Evolutionary conservation across 2,797 vertebrate genomes (phyloP).

Genomic region (Aeoliscus strigatus): DNA sequence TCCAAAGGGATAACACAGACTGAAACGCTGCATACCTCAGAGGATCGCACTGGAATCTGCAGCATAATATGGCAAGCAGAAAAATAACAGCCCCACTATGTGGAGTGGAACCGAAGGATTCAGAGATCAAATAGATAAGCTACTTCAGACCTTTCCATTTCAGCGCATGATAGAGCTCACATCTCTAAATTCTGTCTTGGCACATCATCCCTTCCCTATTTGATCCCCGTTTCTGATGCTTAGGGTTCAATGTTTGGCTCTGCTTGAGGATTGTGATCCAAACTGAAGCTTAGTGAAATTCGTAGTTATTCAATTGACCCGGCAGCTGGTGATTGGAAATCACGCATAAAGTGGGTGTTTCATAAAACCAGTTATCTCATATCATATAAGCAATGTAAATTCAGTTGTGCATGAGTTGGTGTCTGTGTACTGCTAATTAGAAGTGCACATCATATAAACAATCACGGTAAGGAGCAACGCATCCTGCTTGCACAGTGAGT

Average conservation of each 20-base stretch:
- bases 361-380: slow-evolving; percentile 61
- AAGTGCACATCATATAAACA: slow-evolving; percentile 64
- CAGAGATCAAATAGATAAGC: slow-evolving; percentile 69
- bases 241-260: slow-evolving; percentile 33
- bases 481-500: slow-evolving; percentile 24
- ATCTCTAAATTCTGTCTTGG: slow-evolving; percentile 50
- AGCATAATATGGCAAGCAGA: slow-evolving; percentile 53
- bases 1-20: slow-evolving; percentile 44
- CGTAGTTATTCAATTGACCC: slow-evolving; percentile 72
- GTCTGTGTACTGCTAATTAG: slow-evolving; percentile 57
- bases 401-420: slow-evolving; percentile 50
- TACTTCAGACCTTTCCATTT: slow-evolving; percentile 66
- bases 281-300: slow-evolving; percentile 62
- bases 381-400: slow-evolving; percentile 62
- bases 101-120: slow-evolving; percentile 59
- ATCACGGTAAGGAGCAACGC: slow-evolving; percentile 32
- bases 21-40: slow-evolving; percentile 58
- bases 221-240: slow-evolving; percentile 51
- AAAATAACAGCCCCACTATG: slow-evolving; percentile 54
- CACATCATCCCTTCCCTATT: slow-evolving; percentile 52
- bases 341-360: slow-evolving; percentile 58
- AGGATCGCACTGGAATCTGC: slow-evolving; percentile 52
- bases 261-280: slow-evolving; percentile 52
- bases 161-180: slow-evolving; percentile 55
- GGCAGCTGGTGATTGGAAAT: slow-evolving; percentile 66